A percentile compares a stretch with the other conserved stretches of the same genome.
These are phyloP conservation scores for Ceyx melanurus DNA, from an alignment of 2,113 vertebrate species.

Conservation along the genomic window DNA sequence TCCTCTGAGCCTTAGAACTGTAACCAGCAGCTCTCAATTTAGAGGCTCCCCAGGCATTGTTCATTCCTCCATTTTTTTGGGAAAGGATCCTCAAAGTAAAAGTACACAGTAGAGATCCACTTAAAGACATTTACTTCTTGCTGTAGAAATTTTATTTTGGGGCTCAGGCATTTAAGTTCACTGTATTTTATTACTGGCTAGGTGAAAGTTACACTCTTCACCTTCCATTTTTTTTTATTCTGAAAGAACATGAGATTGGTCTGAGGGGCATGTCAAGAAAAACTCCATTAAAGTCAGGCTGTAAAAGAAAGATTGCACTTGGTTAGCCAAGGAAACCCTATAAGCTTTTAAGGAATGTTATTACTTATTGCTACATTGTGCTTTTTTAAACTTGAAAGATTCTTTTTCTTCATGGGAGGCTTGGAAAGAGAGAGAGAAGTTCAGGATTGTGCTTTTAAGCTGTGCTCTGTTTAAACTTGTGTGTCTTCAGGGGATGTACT, in stretches of 20 bases:
- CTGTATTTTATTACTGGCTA: neutral
- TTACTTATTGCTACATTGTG: neutral
- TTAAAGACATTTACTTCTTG: neutral
- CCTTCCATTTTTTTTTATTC: neutral
- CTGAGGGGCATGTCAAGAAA: neutral
- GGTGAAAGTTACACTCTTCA: neutral
- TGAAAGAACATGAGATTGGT: neutral
- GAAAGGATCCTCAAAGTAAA: neutral
- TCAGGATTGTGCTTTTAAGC: neutral
- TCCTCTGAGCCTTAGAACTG: neutral
- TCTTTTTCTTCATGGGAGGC: neutral
- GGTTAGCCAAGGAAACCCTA: neutral
- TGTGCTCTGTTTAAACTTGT: conserved; percentile 39
- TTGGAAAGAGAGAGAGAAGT: neutral
- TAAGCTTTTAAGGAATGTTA: neutral
- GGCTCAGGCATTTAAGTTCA: neutral
- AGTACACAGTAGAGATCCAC: neutral
- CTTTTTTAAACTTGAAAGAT: neutral
- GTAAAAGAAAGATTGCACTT: neutral
- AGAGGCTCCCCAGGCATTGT: neutral
- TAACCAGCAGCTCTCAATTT: neutral
- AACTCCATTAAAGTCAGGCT: neutral
- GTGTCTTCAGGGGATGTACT: conserved; percentile 27
- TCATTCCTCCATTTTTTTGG: neutral
- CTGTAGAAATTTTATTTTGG: neutral